Conservation (phyloP, 2,797 vertebrate genomes). For the Phyllotis vaccarum region DNA sequence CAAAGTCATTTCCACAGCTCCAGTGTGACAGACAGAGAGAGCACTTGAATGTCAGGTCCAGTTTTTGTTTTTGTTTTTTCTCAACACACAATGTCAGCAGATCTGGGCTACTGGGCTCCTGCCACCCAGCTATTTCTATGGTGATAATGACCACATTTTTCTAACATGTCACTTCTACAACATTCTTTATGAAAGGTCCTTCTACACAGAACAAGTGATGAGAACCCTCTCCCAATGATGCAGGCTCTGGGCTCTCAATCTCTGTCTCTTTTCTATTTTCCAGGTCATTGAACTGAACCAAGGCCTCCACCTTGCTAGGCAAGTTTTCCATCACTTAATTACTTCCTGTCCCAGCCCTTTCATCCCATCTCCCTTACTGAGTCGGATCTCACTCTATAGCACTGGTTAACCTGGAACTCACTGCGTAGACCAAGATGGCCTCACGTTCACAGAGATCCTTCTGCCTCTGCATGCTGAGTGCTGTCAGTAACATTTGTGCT, state of each 20-base stretch:
- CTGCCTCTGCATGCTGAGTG: not conserved
- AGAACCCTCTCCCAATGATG: not conserved
- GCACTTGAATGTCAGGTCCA: not conserved
- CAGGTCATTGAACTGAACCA: not conserved
- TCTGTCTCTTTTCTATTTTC: not conserved
- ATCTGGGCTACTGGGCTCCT: not conserved
- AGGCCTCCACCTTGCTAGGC: not conserved
- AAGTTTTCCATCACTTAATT: not conserved
- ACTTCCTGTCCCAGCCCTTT: too few species aligned
- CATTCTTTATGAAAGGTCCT: constrained; percentile 23
- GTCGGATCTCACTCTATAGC: not conserved
- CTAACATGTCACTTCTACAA: not conserved
- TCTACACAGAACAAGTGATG: not conserved
- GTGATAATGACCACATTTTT: not conserved
- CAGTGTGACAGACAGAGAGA: not conserved
- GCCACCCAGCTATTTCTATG: not conserved
- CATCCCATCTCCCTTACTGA: too few species aligned
- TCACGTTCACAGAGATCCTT: not conserved
- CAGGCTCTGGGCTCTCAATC: not conserved
- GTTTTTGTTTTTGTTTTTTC: not conserved
- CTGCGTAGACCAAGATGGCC: not conserved
- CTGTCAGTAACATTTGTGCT: not conserved
- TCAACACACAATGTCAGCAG: not conserved
- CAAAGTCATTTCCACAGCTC: not conserved
- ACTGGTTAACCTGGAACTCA: not conserved